Percentiles rank a stretch among this genome's conserved stretches.
Evolutionary conservation across 2,797 vertebrate species (phyloP).

Genomic region (Mallotus villosus): DNA sequence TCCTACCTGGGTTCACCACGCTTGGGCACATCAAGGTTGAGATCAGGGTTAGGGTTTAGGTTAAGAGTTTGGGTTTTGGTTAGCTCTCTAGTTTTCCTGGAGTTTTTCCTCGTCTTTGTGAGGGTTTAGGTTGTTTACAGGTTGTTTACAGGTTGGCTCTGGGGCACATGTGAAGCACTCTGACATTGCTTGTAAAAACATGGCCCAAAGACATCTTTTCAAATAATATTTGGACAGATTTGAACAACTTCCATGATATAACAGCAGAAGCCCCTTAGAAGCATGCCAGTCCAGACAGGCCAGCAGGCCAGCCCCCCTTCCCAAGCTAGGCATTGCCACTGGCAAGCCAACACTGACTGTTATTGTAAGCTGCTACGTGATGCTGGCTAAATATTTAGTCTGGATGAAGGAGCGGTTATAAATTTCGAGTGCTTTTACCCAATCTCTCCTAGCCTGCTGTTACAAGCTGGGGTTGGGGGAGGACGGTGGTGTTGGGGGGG

Average conservation of each 20-base stretch:
- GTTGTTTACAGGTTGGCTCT: too few relatives aligned
- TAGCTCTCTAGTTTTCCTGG: too few relatives aligned
- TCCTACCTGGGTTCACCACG: neutral
- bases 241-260: too few relatives aligned
- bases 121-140: too few relatives aligned
- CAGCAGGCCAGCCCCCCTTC: conserved; percentile 58
- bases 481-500: conserved; percentile 3
- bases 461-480: conserved; percentile 31
- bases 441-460: conserved; percentile 47
- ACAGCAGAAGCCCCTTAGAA: too few relatives aligned
- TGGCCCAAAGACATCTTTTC: too few relatives aligned
- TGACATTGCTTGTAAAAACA: too few relatives aligned
- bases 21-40: neutral
- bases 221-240: too few relatives aligned
- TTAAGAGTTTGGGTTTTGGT: too few relatives aligned
- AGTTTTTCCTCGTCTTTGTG: too few relatives aligned
- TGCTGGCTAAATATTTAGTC: conserved; percentile 80
- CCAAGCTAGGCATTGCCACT: conserved; percentile 54
- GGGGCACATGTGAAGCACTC: too few relatives aligned
- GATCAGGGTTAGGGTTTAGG: too few relatives aligned
- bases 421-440: conserved; percentile 65
- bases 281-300: neutral
- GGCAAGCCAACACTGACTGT: conserved; percentile 65
- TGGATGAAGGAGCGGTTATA: conserved; percentile 73
- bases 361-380: conserved; percentile 75